These are phyloP conservation scores for Otolemur garnettii DNA, from an alignment of 2,113 vertebrate species.

Conservation along the genomic window DNA sequence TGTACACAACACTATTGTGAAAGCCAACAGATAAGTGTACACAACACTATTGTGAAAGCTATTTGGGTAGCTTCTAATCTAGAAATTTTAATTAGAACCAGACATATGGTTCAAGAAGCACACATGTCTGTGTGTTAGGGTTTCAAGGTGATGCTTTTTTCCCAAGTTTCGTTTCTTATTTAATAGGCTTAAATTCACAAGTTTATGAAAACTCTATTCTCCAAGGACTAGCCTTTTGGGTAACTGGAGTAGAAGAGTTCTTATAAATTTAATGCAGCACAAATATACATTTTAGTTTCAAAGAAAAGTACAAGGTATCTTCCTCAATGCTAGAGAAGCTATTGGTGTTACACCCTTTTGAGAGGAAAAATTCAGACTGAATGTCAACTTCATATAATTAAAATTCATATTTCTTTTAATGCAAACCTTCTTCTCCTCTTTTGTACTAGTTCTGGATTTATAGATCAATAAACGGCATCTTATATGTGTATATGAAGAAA, in stretches of 20 bases:
- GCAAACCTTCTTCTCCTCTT: constrained; percentile 3
- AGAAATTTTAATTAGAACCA: neutral
- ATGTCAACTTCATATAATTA: neutral
- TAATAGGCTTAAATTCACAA: neutral
- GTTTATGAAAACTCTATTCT: constrained; percentile 37
- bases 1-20: neutral
- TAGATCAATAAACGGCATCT: constrained; percentile 15
- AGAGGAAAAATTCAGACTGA: constrained; percentile 24
- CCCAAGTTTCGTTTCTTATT: neutral
- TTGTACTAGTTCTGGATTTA: neutral
- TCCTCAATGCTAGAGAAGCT: neutral
- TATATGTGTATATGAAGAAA: neutral
- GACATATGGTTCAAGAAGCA: neutral
- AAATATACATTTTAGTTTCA: constrained; percentile 45
- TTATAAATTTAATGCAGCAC: neutral
- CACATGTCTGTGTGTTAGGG: neutral
- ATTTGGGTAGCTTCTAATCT: constrained; percentile 14
- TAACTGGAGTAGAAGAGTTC: neutral
- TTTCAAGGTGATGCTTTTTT: neutral
- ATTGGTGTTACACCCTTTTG: neutral
- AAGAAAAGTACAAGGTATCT: constrained; percentile 22
- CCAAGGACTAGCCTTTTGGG: neutral
- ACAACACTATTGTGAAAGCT: neutral
- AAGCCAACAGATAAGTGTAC: neutral
- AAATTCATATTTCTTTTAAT: constrained; percentile 42